These are phyloP conservation scores for Bos indicus DNA, from an alignment of 2,113 vertebrate genomes.

Conservation along the genomic window DNA sequence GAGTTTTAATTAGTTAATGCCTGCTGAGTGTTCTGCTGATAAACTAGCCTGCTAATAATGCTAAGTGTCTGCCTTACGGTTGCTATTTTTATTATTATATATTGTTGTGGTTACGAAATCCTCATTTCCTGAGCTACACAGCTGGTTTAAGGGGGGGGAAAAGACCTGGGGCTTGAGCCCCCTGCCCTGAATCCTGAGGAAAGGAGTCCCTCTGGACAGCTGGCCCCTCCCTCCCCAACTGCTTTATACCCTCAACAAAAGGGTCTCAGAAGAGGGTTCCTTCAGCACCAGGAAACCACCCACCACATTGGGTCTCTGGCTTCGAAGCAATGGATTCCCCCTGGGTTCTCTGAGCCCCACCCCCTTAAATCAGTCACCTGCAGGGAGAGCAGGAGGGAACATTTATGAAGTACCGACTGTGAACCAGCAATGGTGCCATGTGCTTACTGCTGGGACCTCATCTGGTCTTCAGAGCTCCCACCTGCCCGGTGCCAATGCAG, in stretches of 20 bases:
- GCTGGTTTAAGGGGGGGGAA: neutral
- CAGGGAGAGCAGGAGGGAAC: neutral
- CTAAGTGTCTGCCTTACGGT: neutral
- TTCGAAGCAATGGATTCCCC: neutral
- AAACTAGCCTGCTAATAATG: constrained; percentile 1
- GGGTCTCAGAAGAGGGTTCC: rapidly evolving
- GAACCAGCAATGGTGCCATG: neutral
- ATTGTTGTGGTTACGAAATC: neutral
- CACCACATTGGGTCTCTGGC: neutral
- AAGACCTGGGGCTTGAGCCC: neutral
- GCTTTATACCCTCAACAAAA: rapidly evolving
- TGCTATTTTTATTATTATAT: constrained; percentile 20
- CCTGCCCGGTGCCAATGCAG: rapidly evolving
- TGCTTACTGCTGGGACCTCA: neutral
- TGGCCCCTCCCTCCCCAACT: rapidly evolving
- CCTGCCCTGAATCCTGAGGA: neutral
- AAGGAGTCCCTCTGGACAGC: neutral
- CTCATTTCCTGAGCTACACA: neutral
- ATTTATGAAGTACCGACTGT: neutral
- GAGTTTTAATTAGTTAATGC: constrained; percentile 46
- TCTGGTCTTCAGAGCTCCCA: neutral
- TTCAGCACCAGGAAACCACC: neutral
- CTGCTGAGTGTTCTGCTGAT: constrained; percentile 31
- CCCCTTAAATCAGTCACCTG: neutral
- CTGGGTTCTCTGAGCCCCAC: neutral